Percentiles rank a stretch among this genome's conserved stretches.
These are phyloP conservation scores for Melanostigma gelatinosum DNA, from an alignment of 2,113 vertebrate species.

Conservation along the genomic window DNA sequence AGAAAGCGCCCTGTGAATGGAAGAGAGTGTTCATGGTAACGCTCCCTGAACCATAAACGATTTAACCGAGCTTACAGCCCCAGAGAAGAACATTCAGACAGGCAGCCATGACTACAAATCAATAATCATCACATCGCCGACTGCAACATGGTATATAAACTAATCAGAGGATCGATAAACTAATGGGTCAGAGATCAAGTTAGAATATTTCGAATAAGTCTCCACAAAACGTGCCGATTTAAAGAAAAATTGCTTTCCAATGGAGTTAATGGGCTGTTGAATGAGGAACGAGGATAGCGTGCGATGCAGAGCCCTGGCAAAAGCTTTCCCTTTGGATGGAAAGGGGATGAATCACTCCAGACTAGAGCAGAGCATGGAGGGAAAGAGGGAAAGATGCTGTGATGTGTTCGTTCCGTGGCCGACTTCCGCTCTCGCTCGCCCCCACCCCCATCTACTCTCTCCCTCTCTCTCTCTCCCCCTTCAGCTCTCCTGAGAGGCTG, in stretches of 20 bases:
- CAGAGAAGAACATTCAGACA: slow-evolving; percentile 32
- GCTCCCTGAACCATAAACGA: slow-evolving; percentile 47
- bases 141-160: slow-evolving; percentile 34
- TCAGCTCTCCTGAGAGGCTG: slow-evolving; percentile 75
- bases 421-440: slow-evolving; percentile 66
- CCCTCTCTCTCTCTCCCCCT: slow-evolving; percentile 41
- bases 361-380: slow-evolving; percentile 68
- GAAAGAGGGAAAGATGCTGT: slow-evolving; percentile 70
- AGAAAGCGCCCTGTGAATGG: slow-evolving; percentile 58
- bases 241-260: slow-evolving; percentile 55
- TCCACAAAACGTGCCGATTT: slow-evolving; percentile 45
- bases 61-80: slow-evolving; percentile 37
- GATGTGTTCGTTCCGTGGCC: slow-evolving; percentile 76
- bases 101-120: slow-evolving; percentile 31
- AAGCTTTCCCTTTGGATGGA: slow-evolving; percentile 67
- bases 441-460: slow-evolving; percentile 29
- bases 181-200: slow-evolving; percentile 40
- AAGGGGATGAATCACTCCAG: slow-evolving; percentile 81
- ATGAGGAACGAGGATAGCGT: slow-evolving; percentile 75
- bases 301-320: slow-evolving; percentile 77
- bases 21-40: slow-evolving; percentile 26
- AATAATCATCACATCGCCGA: slow-evolving; percentile 51
- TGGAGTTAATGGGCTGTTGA: slow-evolving; percentile 68
- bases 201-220: slow-evolving; percentile 40
- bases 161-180: slow-evolving; percentile 48